Evolutionary conservation across 2,888 invertebrate genomes (phyloP).

Genomic region (Herminia tarsipennalis): DNA sequence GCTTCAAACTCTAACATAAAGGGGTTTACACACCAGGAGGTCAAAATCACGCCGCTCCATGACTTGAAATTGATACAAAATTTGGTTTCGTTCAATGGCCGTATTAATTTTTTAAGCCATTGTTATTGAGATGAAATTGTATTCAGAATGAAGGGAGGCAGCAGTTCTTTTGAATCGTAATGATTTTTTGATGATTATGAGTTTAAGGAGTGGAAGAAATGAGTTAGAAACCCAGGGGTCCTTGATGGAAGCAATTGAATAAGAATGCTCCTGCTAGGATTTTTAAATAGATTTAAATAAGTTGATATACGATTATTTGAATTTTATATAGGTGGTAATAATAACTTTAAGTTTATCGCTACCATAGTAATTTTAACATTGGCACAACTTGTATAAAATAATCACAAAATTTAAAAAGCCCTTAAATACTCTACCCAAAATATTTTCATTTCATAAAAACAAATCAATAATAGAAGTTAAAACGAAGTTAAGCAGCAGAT

Average conservation of each 20-base stretch:
- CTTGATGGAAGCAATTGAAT: conserved; percentile 4
- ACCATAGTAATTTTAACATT: too few species aligned
- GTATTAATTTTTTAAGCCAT: conserved; percentile 56
- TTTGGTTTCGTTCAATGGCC: conserved; percentile 65
- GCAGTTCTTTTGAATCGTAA: conserved; percentile 28
- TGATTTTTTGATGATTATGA: conserved; percentile 38
- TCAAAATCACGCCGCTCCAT: conserved; percentile 67
- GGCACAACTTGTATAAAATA: too few species aligned
- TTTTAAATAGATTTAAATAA: not conserved
- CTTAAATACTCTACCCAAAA: too few species aligned
- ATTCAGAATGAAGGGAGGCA: conserved; percentile 30
- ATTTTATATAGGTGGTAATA: not conserved
- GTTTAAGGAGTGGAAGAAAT: conserved; percentile 28
- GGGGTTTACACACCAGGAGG: conserved; percentile 64
- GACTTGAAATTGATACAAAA: conserved; percentile 80
- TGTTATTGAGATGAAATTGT: conserved; percentile 50
- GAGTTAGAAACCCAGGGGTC: conserved; percentile 22
- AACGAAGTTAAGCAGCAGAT: too few species aligned
- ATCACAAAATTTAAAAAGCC: too few species aligned
- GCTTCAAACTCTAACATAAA: conserved; percentile 51
- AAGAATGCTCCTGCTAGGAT: not conserved
- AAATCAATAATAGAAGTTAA: too few species aligned
- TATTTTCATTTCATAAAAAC: too few species aligned
- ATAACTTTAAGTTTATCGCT: too few species aligned
- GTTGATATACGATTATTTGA: not conserved